A percentile compares a stretch with the other conserved stretches of the same genome.
These are phyloP conservation scores for Octonoba sinensis DNA, from an alignment of 2,888 invertebrate species.

Conservation along the genomic window DNA sequence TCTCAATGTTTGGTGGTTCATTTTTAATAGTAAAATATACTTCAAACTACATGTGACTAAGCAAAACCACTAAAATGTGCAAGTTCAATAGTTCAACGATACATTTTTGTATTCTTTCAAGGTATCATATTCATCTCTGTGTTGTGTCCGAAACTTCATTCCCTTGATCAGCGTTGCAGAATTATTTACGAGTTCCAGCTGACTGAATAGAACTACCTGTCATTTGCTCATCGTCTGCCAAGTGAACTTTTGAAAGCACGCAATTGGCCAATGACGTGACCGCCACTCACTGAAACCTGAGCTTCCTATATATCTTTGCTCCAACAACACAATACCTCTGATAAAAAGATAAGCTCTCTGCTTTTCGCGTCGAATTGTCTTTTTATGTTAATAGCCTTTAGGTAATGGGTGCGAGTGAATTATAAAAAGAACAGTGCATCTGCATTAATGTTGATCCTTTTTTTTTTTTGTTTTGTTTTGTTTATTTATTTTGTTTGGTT, in stretches of 20 bases:
- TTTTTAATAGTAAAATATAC: too few relatives aligned
- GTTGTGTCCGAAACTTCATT: neutral
- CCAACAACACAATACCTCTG: constrained; percentile 30
- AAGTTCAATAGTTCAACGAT: neutral
- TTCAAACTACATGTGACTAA: too few relatives aligned
- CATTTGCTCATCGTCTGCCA: constrained; percentile 37
- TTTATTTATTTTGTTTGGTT: too few relatives aligned
- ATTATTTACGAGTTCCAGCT: constrained; percentile 23
- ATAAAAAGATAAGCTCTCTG: constrained; percentile 2
- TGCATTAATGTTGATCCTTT: too few relatives aligned
- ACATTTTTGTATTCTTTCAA: neutral
- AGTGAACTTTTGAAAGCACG: constrained; percentile 6
- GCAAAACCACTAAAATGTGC: too few relatives aligned
- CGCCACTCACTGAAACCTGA: constrained; percentile 5
- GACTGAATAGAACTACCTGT: constrained; percentile 12
- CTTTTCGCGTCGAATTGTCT: neutral
- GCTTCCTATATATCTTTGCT: constrained; percentile 16
- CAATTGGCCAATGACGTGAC: constrained; percentile 40
- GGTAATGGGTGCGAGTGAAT: constrained; percentile 2
- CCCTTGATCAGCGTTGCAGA: neutral
- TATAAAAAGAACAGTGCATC: too few relatives aligned
- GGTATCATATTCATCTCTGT: neutral
- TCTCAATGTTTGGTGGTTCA: too few relatives aligned
- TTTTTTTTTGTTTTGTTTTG: too few relatives aligned
- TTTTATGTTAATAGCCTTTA: constrained; percentile 20